Base-by-base conservation (phyloP, 2,888 invertebrate genomes). In the Catocala fraxini region DNA sequence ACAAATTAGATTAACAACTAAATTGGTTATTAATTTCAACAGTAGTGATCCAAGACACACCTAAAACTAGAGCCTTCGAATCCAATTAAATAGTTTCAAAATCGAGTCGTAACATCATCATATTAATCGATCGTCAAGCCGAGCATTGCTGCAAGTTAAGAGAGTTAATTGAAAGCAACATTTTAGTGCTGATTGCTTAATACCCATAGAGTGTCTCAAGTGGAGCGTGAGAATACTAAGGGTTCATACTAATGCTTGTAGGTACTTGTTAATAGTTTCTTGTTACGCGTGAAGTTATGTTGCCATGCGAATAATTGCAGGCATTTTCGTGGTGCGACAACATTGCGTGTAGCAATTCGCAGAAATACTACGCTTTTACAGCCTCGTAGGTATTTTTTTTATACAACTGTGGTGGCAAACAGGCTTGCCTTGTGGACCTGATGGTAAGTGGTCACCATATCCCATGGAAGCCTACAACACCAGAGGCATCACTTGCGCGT, bases 181-280 rank as follows among this genome's bases (percentile, higher is more conserved):
- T 56, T 59, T 59, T 68, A 58, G 62, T 49, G 59, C 51, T 39
- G 13, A 62, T 75, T 71, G 52, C 68, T n/a, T 55, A 73, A 73
- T 53, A 15, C 48, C 51, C 49, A 55, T 51, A 61, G 39, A 56
- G 58, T 70, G 70, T 63, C 69, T 77, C 65, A 77, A 75, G 39
- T 58, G 59, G 75, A 68, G 66, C 75, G 75, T 75, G 75, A 54
- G 75, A 75, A 72, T 25, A 11, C 6, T 13, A 47, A 60, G 63
- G 68, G 54, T 65, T 48, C n/a, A 46, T 46, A 45, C 47, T 56
- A 6, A 46, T 15, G 34, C 5, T 13, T 41, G 51, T n/a, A n/a
- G n/a, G n/a, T 13, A 51, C 62, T 65, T 63, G 58, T 46, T 47
- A 47, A 53, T 48, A 47, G 42, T 35, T 51, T 48, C 41, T 48